Conservation (phyloP, 2,113 vertebrate species). For the Malaclemys terrapin region DNA sequence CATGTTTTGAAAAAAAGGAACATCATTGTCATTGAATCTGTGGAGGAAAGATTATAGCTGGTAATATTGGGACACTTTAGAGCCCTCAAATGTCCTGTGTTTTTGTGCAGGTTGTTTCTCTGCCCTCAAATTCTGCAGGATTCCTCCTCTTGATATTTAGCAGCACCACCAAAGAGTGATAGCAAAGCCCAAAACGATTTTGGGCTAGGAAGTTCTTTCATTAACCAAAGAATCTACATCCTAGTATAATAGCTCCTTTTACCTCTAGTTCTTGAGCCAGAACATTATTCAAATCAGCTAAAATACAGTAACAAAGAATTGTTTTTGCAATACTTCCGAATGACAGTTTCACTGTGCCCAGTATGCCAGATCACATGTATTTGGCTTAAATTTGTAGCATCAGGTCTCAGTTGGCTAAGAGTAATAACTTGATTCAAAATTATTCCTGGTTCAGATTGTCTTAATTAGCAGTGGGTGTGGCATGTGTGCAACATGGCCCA, state of each 20-base stretch:
- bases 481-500: background rate
- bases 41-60: background rate
- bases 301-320: background rate
- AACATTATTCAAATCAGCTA: background rate
- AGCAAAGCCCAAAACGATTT: background rate
- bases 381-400: background rate
- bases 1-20: background rate
- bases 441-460: background rate
- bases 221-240: background rate
- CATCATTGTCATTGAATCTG: rapidly evolving
- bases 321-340: background rate
- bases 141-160: background rate
- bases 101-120: background rate
- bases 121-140: background rate
- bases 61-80: rapidly evolving
- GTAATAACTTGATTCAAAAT: background rate
- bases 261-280: background rate
- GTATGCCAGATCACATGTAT: rapidly evolving
- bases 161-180: background rate
- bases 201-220: background rate
- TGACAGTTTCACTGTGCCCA: background rate
- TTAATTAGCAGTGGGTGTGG: background rate
- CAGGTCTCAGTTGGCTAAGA: background rate
- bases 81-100: background rate
- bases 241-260: background rate